Conservation (phyloP, 2,888 invertebrate genomes). For the Thalpophila matura region DNA sequence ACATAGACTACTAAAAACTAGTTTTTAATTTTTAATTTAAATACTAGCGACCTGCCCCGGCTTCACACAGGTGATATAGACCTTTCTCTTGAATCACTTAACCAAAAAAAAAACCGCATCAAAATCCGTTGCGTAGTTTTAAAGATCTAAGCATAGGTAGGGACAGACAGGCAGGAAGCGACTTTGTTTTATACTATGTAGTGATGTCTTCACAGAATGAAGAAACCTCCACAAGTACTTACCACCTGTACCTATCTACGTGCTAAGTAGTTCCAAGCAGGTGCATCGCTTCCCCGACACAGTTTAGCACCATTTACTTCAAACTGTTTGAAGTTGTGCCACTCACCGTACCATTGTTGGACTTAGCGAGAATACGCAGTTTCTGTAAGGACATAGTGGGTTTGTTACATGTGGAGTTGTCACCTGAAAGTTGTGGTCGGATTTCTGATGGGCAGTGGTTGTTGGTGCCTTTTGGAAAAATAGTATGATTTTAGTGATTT, state of each 20-base stretch:
- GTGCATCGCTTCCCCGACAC: conserved; percentile 2
- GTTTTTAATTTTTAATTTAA: too few relatives aligned
- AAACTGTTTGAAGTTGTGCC: conserved; percentile 16
- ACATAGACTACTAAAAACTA: too few relatives aligned
- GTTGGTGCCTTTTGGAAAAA: neutral
- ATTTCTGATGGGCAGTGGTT: neutral
- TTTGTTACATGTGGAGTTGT: conserved; percentile 14
- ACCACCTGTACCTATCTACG: neutral
- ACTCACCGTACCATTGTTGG: neutral
- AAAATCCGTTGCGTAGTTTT: too few relatives aligned
- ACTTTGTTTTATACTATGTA: too few relatives aligned
- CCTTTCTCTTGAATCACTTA: too few relatives aligned
- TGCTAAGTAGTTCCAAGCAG: conserved; percentile 5
- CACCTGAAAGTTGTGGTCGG: neutral
- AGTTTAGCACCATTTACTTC: neutral
- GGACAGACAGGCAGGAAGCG: too few relatives aligned
- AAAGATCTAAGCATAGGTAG: too few relatives aligned
- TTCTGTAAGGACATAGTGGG: conserved; percentile 5
- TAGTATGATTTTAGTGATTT: neutral
- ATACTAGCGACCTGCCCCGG: too few relatives aligned
- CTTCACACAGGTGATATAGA: too few relatives aligned
- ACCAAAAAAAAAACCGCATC: too few relatives aligned
- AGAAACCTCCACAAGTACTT: neutral
- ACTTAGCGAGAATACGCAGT: conserved; percentile 1
- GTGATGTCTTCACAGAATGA: too few relatives aligned